Evolutionary conservation across 2,888 invertebrate genomes (phyloP), one percentile per base, ranked within the genome.

Genomic region (Octodonta nipae): DNA sequence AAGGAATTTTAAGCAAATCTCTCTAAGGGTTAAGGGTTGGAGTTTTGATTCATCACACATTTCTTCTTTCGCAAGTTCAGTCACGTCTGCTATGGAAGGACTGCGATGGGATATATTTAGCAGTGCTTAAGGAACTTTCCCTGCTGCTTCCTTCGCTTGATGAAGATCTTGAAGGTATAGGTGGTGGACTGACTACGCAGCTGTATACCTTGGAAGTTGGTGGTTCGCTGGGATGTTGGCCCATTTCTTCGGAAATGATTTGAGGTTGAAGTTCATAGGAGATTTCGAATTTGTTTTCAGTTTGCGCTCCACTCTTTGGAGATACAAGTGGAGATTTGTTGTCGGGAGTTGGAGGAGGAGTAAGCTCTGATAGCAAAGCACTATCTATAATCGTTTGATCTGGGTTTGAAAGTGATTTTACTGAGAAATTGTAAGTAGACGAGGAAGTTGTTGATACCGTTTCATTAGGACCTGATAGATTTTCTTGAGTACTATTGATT

Each of bases 1-100:
- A 6, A 84, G 66, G 42, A 65, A 72, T 45, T 66, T 68, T 22
- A 81, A 65, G 54, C 80, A 80, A 17, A 79, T 57, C 44, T 78
- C 72, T 45, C 71, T 70, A 33, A 84, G 57, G 15, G 70, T 47
- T 13, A 38, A 17, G 2, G 53, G 51, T 27, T 51, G 38, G 15
- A 27, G 40, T 3, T 38, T 40, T 45, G n/a, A n/a, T n/a, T n/a
- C n/a, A n/a, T n/a, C n/a, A n/a, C n/a, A n/a, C 4, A 28, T 12
- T 8, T 34, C 32, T 37, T 67, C 67, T 43, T 70, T 51, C 31
- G 48, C 66, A 55, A 67, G 50, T 11, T 2, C 22, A 10, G n/a
- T n/a, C 11, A 22, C 22, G 22, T 22, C 22, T n/a, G 22, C 11
- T 10, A 22, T 10, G 11, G 22, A 22, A 3, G 22, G 11, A 11